Conservation (phyloP, 2,888 invertebrate species). For the Halictus ligatus region DNA sequence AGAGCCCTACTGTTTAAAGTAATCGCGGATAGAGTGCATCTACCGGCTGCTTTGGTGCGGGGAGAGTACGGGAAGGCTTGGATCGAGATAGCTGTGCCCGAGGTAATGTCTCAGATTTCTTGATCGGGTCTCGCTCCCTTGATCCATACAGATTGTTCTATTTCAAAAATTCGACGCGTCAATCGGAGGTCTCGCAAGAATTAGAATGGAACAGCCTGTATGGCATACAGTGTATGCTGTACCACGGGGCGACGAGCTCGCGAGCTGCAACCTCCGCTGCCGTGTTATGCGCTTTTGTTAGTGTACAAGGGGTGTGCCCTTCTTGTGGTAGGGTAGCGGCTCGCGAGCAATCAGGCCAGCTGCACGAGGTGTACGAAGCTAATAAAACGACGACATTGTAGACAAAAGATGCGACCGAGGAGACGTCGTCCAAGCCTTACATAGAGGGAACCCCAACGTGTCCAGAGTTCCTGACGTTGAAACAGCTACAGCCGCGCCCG, state of each 20-base stretch:
- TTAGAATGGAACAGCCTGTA: background rate
- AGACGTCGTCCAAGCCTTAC: constrained; percentile 22
- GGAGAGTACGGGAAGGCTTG: constrained; percentile 86
- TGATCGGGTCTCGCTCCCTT: background rate
- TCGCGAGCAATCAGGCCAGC: background rate
- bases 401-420: constrained; percentile 18
- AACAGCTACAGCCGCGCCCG: background rate
- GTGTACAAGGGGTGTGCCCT: too few species aligned
- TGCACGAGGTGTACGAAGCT: background rate
- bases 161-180: background rate
- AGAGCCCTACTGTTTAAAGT: constrained; percentile 88
- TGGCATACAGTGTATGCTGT: too few species aligned
- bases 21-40: constrained; percentile 87
- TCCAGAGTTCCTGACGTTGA: constrained; percentile 27
- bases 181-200: background rate
- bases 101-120: background rate
- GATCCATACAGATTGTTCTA: background rate
- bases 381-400: background rate
- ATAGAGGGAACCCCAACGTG: constrained; percentile 1
- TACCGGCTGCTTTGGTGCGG: constrained; percentile 87
- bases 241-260: background rate
- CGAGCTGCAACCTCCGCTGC: background rate
- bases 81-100: constrained; percentile 88
- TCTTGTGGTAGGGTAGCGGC: background rate
- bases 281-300: too few species aligned